Percentiles rank a stretch among this genome's conserved stretches.
phyloP scores from a whole-genome alignment of 2,888 invertebrate genomes.

The Drosophila kuntzei region DNA sequence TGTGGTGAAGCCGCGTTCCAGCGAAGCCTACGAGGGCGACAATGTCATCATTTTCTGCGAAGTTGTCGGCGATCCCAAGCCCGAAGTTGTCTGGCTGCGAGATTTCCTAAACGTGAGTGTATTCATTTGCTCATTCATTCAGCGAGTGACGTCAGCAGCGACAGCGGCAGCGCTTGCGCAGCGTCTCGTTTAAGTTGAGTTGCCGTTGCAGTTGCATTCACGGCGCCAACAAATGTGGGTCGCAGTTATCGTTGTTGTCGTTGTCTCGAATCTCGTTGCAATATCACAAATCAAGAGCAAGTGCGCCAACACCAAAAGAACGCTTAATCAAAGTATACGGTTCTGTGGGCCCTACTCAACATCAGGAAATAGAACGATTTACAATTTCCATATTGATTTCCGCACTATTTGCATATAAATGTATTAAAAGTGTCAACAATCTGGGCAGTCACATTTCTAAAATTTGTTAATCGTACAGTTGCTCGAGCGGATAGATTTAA shows the following conservation, averaged over 20 bases:
- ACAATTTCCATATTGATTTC: constrained; percentile 47
- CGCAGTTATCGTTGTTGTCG: constrained; percentile 43
- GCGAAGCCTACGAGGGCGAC: constrained; percentile 94
- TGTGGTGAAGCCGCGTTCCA: constrained; percentile 92
- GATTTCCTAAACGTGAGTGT: constrained; percentile 93
- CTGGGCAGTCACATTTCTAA: constrained; percentile 24
- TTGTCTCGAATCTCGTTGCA: constrained; percentile 32
- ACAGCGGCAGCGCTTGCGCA: constrained; percentile 43
- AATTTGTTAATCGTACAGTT: constrained; percentile 61
- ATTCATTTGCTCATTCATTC: neutral
- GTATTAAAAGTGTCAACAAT: constrained; percentile 29
- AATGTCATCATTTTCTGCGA: constrained; percentile 94
- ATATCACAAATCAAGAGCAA: constrained; percentile 56
- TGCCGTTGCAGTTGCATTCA: constrained; percentile 73
- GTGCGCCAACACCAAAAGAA: constrained; percentile 56
- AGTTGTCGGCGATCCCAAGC: constrained; percentile 95
- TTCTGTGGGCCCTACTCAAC: constrained; percentile 56
- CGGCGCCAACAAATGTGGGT: constrained; percentile 76
- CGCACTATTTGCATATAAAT: constrained; percentile 50
- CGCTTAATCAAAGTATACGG: constrained; percentile 5
- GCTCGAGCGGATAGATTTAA: constrained; percentile 67
- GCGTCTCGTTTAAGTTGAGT: constrained; percentile 29
- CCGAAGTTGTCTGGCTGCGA: constrained; percentile 94
- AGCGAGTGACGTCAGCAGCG: constrained; percentile 56
- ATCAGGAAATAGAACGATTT: constrained; percentile 51